These are phyloP conservation scores for Asarcornis scutulata DNA, from an alignment of 2,113 vertebrate genomes.

Conservation along the genomic window DNA sequence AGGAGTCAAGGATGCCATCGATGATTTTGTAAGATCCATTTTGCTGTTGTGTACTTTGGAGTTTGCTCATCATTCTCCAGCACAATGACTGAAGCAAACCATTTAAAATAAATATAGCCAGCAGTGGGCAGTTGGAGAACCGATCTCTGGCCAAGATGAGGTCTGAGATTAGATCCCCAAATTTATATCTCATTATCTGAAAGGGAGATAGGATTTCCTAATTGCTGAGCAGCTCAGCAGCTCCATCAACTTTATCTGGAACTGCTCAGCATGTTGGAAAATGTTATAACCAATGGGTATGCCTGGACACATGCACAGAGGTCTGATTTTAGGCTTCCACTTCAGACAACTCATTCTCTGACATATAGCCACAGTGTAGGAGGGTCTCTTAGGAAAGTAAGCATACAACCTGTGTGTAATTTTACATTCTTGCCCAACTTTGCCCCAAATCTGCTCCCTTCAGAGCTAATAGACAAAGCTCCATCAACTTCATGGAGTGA, in stretches of 20 bases:
- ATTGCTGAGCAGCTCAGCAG: not conserved
- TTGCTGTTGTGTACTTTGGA: not conserved
- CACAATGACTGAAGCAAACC: not conserved
- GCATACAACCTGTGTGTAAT: not conserved
- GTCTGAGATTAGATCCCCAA: not conserved
- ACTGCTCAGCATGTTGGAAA: not conserved
- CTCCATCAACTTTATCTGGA: not conserved
- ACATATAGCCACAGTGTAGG: not conserved
- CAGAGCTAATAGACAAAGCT: not conserved
- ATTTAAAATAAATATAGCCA: not conserved
- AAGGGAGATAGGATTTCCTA: not conserved
- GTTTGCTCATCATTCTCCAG: not conserved
- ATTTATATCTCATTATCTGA: not conserved
- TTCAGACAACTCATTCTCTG: not conserved
- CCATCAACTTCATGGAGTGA: rapidly evolving
- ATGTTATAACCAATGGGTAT: not conserved
- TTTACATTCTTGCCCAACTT: not conserved
- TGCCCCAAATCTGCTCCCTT: not conserved
- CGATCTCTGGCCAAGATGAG: not conserved
- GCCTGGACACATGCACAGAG: not conserved
- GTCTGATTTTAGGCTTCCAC: not conserved
- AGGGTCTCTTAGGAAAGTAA: not conserved
- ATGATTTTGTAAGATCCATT: conserved; percentile 85
- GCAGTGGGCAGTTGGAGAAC: not conserved
- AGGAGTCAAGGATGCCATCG: conserved; percentile 89